Evolutionary conservation across 1,140 invertebrate genomes (phyloP).

Genomic region (Drosophila paulistorum): DNA sequence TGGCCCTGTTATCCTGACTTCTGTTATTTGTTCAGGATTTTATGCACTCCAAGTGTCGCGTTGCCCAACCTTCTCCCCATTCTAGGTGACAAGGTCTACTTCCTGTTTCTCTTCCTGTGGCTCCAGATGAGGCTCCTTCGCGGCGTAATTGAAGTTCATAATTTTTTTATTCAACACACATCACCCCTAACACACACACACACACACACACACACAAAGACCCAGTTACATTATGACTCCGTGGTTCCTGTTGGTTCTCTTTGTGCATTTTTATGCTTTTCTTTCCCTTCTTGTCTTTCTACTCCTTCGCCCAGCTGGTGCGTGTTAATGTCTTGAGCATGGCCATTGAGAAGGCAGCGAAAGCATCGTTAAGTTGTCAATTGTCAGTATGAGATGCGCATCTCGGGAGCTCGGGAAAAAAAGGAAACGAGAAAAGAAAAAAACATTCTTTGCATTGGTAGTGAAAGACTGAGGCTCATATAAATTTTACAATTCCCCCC

Average conservation of each 20-base stretch:
- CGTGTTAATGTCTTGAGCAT: conserved; percentile 59
- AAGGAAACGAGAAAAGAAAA: conserved; percentile 13
- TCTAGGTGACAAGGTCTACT: background rate
- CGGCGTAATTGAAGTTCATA: conserved; percentile 59
- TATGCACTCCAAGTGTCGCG: conserved; percentile 45
- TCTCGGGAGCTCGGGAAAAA: background rate
- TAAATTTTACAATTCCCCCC: background rate
- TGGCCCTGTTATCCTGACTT: conserved; percentile 11
- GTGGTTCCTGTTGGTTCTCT: conserved; percentile 38
- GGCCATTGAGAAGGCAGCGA: conserved; percentile 54
- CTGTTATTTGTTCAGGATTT: conserved; percentile 56
- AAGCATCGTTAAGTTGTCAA: conserved; percentile 54
- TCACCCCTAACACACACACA: conserved; percentile 15
- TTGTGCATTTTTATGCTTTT: conserved; percentile 50
- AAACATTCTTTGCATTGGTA: background rate
- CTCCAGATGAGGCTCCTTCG: background rate
- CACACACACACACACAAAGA: background rate
- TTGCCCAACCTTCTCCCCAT: too few relatives aligned
- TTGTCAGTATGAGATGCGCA: conserved; percentile 42
- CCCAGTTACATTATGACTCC: background rate
- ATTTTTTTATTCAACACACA: conserved; percentile 62
- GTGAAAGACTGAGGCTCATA: background rate
- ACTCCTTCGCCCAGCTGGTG: conserved; percentile 31
- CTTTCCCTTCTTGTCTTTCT: conserved; percentile 2
- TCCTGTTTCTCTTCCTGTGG: background rate